phyloP scores from a whole-genome alignment of 92 coral and sea anemone genomes.

The Hydrozoanthus gracilis region DNA sequence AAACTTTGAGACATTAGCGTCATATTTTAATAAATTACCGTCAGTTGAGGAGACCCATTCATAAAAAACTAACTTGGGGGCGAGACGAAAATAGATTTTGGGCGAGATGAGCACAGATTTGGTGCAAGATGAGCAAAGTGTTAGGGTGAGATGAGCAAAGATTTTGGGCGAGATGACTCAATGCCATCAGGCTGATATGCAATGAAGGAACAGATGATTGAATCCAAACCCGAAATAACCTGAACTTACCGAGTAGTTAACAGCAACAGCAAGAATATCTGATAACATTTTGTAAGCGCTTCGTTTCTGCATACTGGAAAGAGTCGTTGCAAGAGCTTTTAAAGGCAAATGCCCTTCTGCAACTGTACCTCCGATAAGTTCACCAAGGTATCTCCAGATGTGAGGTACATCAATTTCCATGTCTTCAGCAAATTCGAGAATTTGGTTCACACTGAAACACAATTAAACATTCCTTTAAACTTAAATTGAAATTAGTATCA shows the following conservation, averaged over 20 bases:
- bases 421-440: constrained; percentile 83
- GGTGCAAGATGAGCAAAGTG: too few relatives aligned
- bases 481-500: too few relatives aligned
- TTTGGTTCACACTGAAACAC: constrained; percentile 59
- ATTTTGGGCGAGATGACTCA: neutral
- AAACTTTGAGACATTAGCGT: too few relatives aligned
- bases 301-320: constrained; percentile 46
- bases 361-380: constrained; percentile 77
- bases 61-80: too few relatives aligned
- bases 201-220: neutral
- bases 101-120: too few relatives aligned
- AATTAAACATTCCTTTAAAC: neutral
- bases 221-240: neutral
- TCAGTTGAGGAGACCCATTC: too few relatives aligned
- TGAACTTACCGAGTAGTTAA: constrained; percentile 65
- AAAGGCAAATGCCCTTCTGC: constrained; percentile 69
- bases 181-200: neutral
- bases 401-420: constrained; percentile 88
- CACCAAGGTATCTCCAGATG: constrained; percentile 87
- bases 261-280: constrained; percentile 65
- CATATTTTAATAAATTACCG: too few relatives aligned
- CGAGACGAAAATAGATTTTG: too few relatives aligned
- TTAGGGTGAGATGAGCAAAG: too few relatives aligned
- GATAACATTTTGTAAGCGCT: constrained; percentile 82
- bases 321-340: constrained; percentile 47